These are phyloP conservation scores for Chaetops frenatus DNA, from an alignment of 2,113 vertebrate species.

Conservation along the genomic window DNA sequence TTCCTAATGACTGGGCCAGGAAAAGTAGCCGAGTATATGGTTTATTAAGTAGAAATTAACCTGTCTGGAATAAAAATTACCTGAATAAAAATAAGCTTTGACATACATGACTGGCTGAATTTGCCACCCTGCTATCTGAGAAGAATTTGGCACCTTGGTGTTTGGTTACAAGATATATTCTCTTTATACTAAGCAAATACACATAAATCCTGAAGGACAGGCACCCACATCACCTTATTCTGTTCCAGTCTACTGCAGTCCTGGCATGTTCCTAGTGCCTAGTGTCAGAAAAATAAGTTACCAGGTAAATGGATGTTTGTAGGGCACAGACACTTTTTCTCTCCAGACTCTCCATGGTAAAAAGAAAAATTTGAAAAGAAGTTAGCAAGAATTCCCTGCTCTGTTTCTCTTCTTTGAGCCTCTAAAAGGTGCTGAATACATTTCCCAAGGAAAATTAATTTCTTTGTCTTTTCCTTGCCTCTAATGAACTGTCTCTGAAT, in stretches of 20 bases:
- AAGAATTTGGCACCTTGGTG: background rate
- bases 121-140: background rate
- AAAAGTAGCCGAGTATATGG: background rate
- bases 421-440: background rate
- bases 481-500: constrained; percentile 41
- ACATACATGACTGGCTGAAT: background rate
- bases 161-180: background rate
- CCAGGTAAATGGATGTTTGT: background rate
- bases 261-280: background rate
- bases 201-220: background rate
- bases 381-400: background rate
- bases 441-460: constrained; percentile 61
- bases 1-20: background rate
- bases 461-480: constrained; percentile 29
- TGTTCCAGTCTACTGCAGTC: background rate
- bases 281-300: background rate
- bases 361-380: background rate
- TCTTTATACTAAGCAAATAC: background rate
- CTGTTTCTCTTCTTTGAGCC: background rate
- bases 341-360: background rate
- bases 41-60: background rate
- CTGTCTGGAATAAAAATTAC: background rate
- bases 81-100: background rate
- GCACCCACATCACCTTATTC: background rate
- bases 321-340: background rate